Percentiles rank a stretch among this genome's conserved stretches.
Conservation (phyloP, 2,113 vertebrate genomes). For the Holacanthus passer region DNA sequence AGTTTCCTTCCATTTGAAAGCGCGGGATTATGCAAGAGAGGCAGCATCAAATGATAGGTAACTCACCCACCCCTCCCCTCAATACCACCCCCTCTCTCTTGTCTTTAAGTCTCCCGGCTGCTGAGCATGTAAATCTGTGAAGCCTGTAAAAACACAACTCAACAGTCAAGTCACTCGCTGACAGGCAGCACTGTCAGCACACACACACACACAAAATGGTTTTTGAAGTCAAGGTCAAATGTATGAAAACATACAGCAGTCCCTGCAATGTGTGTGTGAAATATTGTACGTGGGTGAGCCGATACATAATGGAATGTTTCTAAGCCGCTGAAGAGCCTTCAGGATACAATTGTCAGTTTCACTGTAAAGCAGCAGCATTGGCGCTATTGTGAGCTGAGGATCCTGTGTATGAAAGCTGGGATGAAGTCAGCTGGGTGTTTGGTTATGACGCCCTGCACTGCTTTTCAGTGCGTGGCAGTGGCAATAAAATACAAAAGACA, state of each 20-base stretch:
- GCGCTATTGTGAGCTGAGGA: conserved; percentile 31
- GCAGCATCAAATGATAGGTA: conserved; percentile 79
- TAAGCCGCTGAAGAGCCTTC: conserved; percentile 36
- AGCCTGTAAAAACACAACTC: conserved; percentile 71
- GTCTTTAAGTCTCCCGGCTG: conserved; percentile 78
- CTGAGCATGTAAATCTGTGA: conserved; percentile 77
- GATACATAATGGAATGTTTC: conserved; percentile 42
- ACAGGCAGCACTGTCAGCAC: conserved; percentile 72
- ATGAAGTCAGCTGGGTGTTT: conserved; percentile 44
- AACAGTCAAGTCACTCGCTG: conserved; percentile 68
- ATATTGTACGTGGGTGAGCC: conserved; percentile 42
- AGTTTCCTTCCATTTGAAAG: conserved; percentile 72
- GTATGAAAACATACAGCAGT: conserved; percentile 41
- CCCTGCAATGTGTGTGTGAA: neutral
- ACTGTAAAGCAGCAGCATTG: conserved; percentile 26
- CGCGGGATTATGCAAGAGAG: conserved; percentile 80
- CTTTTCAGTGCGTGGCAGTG: conserved; percentile 1
- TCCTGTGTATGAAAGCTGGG: conserved; percentile 25
- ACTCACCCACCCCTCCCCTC: conserved; percentile 38
- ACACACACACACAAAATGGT: conserved; percentile 26
- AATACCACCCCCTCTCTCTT: conserved; percentile 50
- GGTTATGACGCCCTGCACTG: neutral
- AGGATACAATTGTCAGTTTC: conserved; percentile 41
- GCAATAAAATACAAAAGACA: conserved; percentile 24
- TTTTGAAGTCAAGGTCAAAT: conserved; percentile 70